These are phyloP conservation scores for Myocastor coypus DNA, from an alignment of 2,113 vertebrate genomes.

Conservation along the genomic window DNA sequence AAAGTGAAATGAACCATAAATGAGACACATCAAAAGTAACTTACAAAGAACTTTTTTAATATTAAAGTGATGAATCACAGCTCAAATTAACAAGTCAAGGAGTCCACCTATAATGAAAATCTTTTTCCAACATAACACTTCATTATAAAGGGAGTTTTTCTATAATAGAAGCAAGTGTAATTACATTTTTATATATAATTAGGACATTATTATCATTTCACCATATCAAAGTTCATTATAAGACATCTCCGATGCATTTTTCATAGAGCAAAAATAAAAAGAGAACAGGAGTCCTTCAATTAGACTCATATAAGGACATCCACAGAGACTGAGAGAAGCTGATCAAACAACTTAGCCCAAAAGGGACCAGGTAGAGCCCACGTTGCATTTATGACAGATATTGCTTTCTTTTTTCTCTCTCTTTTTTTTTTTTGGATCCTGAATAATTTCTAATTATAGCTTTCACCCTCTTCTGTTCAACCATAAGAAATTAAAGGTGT, in stretches of 20 bases:
- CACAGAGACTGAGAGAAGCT: slow-evolving; percentile 88
- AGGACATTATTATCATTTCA: slow-evolving; percentile 93
- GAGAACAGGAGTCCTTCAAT: slow-evolving; percentile 92
- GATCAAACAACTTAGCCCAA: slow-evolving; percentile 91
- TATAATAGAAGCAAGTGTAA: slow-evolving; percentile 92
- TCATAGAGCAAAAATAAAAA: slow-evolving; percentile 91
- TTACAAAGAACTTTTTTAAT: slow-evolving; percentile 88
- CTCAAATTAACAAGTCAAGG: slow-evolving; percentile 91
- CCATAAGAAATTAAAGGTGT: slow-evolving; percentile 72
- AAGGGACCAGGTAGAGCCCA: slow-evolving; percentile 90
- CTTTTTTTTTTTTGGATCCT: slow-evolving; percentile 73
- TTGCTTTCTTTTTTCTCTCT: slow-evolving; percentile 81
- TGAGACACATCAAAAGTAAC: slow-evolving; percentile 92
- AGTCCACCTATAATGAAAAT: slow-evolving; percentile 90
- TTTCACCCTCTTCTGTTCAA: slow-evolving; percentile 70
- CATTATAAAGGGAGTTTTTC: slow-evolving; percentile 92
- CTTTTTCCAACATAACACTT: slow-evolving; percentile 91
- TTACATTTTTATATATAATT: slow-evolving; percentile 93
- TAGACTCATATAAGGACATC: slow-evolving; percentile 90
- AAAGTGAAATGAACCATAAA: slow-evolving; percentile 87
- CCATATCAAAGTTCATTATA: slow-evolving; percentile 93
- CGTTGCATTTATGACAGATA: slow-evolving; percentile 85
- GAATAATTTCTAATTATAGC: slow-evolving; percentile 85
- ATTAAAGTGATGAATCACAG: slow-evolving; percentile 90
- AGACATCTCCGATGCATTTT: slow-evolving; percentile 92